phyloP scores from a whole-genome alignment of 1,140 invertebrate genomes.

The Penaeus vannamei region DNA sequence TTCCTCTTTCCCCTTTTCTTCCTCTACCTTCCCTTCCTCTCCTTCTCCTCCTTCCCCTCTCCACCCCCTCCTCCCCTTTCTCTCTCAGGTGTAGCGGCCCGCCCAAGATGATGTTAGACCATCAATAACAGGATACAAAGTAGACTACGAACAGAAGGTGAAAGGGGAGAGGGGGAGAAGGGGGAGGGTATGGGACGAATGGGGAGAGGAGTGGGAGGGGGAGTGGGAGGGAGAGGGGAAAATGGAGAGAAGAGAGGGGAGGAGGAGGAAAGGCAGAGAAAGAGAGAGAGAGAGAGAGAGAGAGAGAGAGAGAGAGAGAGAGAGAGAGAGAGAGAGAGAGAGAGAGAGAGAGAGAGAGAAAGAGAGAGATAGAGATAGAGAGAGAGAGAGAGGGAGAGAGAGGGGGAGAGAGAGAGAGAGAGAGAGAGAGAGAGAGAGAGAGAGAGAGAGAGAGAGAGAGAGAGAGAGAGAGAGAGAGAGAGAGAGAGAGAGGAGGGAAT shows the following conservation, averaged over 20 bases:
- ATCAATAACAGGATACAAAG: too few species aligned
- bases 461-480: background rate
- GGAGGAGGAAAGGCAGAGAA: background rate
- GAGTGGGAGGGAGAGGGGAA: background rate
- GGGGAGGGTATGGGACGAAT: background rate
- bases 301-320: background rate
- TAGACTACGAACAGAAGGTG: background rate
- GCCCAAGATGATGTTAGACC: too few species aligned
- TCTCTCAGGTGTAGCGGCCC: background rate
- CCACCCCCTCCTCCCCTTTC: background rate
- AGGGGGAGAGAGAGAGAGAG: constrained; percentile 8
- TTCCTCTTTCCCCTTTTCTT: background rate
- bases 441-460: constrained; percentile 16
- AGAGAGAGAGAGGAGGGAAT: background rate
- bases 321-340: background rate
- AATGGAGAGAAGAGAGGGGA: background rate
- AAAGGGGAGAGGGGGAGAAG: background rate
- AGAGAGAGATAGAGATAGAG: background rate
- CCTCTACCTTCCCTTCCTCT: background rate
- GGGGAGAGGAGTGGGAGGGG: background rate
- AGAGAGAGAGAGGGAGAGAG: constrained; percentile 1
- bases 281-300: background rate
- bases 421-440: constrained; percentile 10
- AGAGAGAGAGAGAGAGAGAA: background rate
- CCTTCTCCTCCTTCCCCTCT: background rate